Evolutionary conservation across 92 coral and sea anemone genomes (phyloP), one percentile per base, ranked within the genome.

Genomic region (Anthopleura xanthogrammica): DNA sequence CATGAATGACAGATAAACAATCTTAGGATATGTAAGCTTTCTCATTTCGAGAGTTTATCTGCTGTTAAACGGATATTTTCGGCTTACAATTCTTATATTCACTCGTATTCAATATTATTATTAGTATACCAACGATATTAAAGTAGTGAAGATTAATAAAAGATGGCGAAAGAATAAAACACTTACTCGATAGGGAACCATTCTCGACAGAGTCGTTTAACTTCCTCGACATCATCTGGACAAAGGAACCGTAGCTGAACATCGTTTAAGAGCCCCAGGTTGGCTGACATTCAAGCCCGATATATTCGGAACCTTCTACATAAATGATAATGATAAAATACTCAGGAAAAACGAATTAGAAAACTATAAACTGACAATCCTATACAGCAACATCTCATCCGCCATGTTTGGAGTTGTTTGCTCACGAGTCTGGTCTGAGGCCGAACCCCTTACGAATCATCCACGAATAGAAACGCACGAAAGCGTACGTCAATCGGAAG

Each of bases 101-200:
- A 23, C 41, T n/a, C 29, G 17, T 68, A 68, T 68, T 29, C 16
- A 29, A 36, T 19, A 68, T 36, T 68, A 12, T 0, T 29, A 41
- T 68, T 54, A 14, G 10, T 41, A 36, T 70, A 48, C 43, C 12
- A 42, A 82, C 52, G 17, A 73, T 1, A 36, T 1, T 24, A 52
- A 82, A 9, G 48, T 6, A 71, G 52, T 10, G 12, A 7, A 41
- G 29, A 8, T 23, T 1, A 5, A 62, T 20, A 62, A n/a, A 62
- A 1, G 24, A 20, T 23, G 29, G 10, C 12, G 12, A 22, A 36
- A 29, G 77, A 1, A 29, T 36, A 8, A 46, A 46, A 78, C 75
- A 97, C 99, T 87, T 80, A 97, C 99, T 97, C 99, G 85, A 97
- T 97, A 2, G 99, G 99, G 83, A 97, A 97, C 99, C 99, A 97